Evolutionary conservation across 2,888 invertebrate species (phyloP).

Genomic region (Hedychridium roseum): DNA sequence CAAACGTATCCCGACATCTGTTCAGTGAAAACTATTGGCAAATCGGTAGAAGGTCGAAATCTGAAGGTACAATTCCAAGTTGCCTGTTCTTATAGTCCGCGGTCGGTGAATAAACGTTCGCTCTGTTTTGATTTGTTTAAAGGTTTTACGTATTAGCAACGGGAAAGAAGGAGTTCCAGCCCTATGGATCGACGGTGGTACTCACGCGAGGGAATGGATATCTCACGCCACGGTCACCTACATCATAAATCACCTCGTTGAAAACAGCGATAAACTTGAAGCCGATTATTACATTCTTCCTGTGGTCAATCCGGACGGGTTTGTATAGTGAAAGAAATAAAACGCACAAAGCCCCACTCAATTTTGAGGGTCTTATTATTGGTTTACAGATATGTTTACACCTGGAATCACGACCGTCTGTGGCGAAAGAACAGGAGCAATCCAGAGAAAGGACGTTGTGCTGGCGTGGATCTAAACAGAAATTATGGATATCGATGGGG

Average conservation of each 20-base stretch:
- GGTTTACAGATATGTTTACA: slow-evolving; percentile 82
- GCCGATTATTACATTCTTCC: slow-evolving; percentile 76
- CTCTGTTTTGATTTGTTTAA: no score
- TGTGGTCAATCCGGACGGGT: slow-evolving; percentile 78
- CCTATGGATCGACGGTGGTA: slow-evolving; percentile 81
- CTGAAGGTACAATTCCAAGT: slow-evolving; percentile 66
- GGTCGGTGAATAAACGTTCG: no score
- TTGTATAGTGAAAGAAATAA: no score
- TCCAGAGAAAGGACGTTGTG: slow-evolving; percentile 69
- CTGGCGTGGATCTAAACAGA: slow-evolving; percentile 84
- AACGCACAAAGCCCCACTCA: no score
- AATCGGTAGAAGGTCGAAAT: slow-evolving; percentile 76
- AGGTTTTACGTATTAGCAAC: slow-evolving; percentile 72
- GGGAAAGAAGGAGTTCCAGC: slow-evolving; percentile 70
- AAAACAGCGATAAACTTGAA: slow-evolving; percentile 73
- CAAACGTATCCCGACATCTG: slow-evolving; percentile 77
- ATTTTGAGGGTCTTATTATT: slow-evolving; percentile 3
- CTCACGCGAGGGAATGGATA: slow-evolving; percentile 92
- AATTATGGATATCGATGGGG: slow-evolving; percentile 92
- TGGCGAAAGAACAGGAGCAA: slow-evolving; percentile 82
- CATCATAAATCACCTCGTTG: slow-evolving; percentile 75
- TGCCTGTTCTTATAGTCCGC: no score
- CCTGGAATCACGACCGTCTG: slow-evolving; percentile 80
- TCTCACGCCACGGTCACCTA: slow-evolving; percentile 81
- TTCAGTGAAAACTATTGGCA: slow-evolving; percentile 77